Evolutionary conservation across 2,797 vertebrate species (phyloP).

Genomic region (Anguilla pacifica): DNA sequence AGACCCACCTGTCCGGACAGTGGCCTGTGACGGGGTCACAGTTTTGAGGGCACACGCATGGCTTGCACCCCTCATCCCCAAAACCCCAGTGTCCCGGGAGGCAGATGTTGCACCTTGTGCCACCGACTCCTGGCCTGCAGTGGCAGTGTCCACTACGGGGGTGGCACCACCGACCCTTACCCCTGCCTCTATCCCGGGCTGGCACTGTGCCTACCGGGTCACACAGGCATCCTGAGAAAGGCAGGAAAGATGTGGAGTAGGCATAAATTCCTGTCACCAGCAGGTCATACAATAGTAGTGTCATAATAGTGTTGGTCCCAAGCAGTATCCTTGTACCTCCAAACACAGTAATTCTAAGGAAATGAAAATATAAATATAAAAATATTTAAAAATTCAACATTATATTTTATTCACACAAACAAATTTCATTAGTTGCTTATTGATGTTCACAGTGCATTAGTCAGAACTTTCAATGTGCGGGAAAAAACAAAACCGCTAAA

Average conservation of each 20-base stretch:
- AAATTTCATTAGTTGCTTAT: background rate
- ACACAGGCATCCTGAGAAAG: slow-evolving; percentile 79
- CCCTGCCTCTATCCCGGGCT: slow-evolving; percentile 56
- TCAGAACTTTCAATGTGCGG: background rate
- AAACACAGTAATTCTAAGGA: background rate
- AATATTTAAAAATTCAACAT: background rate
- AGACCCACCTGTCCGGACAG: slow-evolving; percentile 73
- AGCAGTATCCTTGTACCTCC: too few species aligned
- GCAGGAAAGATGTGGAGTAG: background rate
- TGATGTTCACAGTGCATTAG: too few species aligned
- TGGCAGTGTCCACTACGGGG: slow-evolving; percentile 84
- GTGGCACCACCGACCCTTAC: slow-evolving; percentile 73
- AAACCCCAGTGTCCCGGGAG: slow-evolving; percentile 84
- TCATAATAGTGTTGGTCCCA: background rate
- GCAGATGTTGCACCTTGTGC: slow-evolving; percentile 77
- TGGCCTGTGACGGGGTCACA: slow-evolving; percentile 78
- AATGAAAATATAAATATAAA: background rate
- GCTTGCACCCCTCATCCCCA: slow-evolving; percentile 76
- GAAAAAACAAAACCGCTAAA: background rate
- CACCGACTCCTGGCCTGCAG: slow-evolving; percentile 81
- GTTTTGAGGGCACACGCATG: slow-evolving; percentile 76
- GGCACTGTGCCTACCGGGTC: slow-evolving; percentile 74
- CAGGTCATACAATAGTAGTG: too few species aligned
- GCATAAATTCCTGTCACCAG: background rate
- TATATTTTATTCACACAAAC: background rate